Evolutionary conservation across 2,888 invertebrate species (phyloP).

Genomic region (Epistrophe grossulariae): DNA sequence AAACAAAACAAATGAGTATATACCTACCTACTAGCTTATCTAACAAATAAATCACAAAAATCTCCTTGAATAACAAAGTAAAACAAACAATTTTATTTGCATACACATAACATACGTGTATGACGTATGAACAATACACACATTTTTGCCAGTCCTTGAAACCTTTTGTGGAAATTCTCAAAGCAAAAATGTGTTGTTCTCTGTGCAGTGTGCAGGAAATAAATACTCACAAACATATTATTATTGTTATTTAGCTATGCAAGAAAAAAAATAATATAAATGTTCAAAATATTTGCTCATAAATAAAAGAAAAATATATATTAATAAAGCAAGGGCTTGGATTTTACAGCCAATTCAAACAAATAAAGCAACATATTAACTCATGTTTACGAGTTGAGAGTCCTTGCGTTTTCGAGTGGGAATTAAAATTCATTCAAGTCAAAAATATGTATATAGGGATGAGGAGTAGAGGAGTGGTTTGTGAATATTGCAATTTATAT

Average conservation of each 20-base stretch:
- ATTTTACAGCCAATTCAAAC: slow-evolving; percentile 45
- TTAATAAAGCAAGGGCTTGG: slow-evolving; percentile 18
- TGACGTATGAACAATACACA: no score
- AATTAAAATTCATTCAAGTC: slow-evolving; percentile 43
- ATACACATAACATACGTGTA: background rate
- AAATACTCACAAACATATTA: background rate
- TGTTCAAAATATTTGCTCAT: slow-evolving; percentile 30
- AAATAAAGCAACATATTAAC: slow-evolving; percentile 60
- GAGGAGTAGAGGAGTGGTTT: background rate
- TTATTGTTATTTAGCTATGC: slow-evolving; percentile 14
- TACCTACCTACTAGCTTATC: slow-evolving; percentile 24
- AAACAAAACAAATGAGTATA: background rate
- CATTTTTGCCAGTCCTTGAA: background rate
- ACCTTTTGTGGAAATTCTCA: background rate
- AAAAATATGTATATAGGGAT: background rate
- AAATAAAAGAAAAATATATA: slow-evolving; percentile 17
- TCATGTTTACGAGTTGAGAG: slow-evolving; percentile 50
- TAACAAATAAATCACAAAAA: slow-evolving; percentile 26
- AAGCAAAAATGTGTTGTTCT: slow-evolving; percentile 30
- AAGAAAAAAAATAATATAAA: background rate
- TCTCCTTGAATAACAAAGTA: background rate
- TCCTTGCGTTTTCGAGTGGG: slow-evolving; percentile 42
- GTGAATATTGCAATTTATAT: background rate
- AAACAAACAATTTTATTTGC: slow-evolving; percentile 22
- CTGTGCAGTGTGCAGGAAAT: background rate